phyloP scores from a whole-genome alignment of 2,113 vertebrate genomes.

The human region GRCh38 chr12:39754501-39755000 shows the following conservation, averaged over 20 bases:
- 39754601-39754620: background rate
- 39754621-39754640: background rate
- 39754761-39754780: background rate
- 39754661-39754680: background rate
- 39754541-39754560: background rate
- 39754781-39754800: background rate
- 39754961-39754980: background rate
- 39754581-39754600: background rate
- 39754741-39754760: background rate
- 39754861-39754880: background rate
- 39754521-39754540: background rate
- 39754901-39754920: background rate
- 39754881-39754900: background rate
- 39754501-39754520: background rate
- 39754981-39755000: background rate
- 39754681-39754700: background rate
- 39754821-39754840: background rate
- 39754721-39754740: background rate
- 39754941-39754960: background rate
- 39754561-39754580: background rate
- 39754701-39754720: background rate
- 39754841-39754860: constrained; percentile 37
- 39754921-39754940: background rate
- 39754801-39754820: constrained; percentile 1
- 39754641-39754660: background rate